These are phyloP conservation scores for Phalacrocorax pelagicus DNA, from an alignment of 2,113 vertebrate species.

Conservation along the genomic window DNA sequence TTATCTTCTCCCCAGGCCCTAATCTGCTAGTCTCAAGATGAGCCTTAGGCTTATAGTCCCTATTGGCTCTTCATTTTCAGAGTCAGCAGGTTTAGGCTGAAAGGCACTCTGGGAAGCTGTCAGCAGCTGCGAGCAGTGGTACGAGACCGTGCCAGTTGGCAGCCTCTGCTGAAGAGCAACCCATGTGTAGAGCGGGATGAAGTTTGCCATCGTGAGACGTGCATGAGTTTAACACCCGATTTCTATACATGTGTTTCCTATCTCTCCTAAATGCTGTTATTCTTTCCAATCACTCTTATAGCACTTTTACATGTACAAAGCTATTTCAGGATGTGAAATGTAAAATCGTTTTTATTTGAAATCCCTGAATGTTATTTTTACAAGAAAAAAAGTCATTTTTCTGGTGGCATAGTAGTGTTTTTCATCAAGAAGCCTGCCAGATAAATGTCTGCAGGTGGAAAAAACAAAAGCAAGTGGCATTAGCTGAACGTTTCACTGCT, in stretches of 20 bases:
- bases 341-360: not conserved
- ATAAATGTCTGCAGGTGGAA: not conserved
- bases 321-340: not conserved
- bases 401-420: not conserved
- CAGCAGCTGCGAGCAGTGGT: not conserved
- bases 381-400: not conserved
- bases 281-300: not conserved
- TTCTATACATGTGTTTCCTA: not conserved
- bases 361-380: not conserved
- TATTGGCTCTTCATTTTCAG: not conserved
- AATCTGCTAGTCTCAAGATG: not conserved
- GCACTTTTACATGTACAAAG: not conserved
- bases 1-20: not conserved
- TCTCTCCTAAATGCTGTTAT: not conserved
- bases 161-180: not conserved
- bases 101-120: not conserved
- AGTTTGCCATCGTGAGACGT: not conserved
- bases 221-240: not conserved
- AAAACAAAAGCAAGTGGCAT: not conserved
- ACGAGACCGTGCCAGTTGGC: not conserved
- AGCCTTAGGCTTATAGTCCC: not conserved
- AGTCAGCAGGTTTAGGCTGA: not conserved
- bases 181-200: not conserved
- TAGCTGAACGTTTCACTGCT: not conserved
- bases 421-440: not conserved